A percentile compares a stretch with the other conserved stretches of the same genome.
These are phyloP conservation scores for Capreolus pygargus DNA, from an alignment of 2,113 vertebrate genomes.

Conservation along the genomic window DNA sequence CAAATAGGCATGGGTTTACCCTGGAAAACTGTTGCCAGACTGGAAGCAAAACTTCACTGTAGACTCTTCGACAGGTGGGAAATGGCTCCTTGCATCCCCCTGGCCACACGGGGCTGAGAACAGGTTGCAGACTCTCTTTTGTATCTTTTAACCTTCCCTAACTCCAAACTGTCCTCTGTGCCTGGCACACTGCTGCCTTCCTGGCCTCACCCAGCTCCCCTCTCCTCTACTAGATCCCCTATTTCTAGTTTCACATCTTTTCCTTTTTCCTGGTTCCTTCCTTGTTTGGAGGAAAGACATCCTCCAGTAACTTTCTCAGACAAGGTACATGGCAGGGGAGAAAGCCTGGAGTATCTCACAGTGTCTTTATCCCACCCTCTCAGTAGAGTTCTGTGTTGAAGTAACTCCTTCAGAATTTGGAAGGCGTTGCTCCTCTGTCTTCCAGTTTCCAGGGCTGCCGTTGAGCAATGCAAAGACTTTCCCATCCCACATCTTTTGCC, in stretches of 20 bases:
- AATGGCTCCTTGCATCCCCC: neutral
- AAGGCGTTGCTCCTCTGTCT: neutral
- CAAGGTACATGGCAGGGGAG: neutral
- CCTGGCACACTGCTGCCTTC: fast-evolving
- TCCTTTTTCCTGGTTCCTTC: neutral
- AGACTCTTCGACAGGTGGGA: neutral
- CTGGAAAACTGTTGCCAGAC: neutral
- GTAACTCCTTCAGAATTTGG: neutral
- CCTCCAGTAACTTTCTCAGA: neutral
- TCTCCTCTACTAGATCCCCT: too few relatives aligned
- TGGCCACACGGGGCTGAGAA: fast-evolving
- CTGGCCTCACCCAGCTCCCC: fast-evolving
- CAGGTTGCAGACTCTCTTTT: neutral
- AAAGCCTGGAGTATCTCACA: neutral
- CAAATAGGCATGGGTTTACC: neutral
- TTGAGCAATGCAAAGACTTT: neutral
- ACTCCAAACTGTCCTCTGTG: fast-evolving
- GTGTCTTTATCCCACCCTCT: neutral
- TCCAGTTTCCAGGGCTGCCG: neutral
- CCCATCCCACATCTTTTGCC: neutral
- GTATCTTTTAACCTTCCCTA: neutral
- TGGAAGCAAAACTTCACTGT: neutral
- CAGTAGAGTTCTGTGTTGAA: neutral
- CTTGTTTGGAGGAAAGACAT: neutral
- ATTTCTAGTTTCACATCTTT: neutral